These are phyloP conservation scores for Cynodonichthys magdalenae DNA, from an alignment of 2,797 vertebrate genomes.

Conservation along the genomic window DNA sequence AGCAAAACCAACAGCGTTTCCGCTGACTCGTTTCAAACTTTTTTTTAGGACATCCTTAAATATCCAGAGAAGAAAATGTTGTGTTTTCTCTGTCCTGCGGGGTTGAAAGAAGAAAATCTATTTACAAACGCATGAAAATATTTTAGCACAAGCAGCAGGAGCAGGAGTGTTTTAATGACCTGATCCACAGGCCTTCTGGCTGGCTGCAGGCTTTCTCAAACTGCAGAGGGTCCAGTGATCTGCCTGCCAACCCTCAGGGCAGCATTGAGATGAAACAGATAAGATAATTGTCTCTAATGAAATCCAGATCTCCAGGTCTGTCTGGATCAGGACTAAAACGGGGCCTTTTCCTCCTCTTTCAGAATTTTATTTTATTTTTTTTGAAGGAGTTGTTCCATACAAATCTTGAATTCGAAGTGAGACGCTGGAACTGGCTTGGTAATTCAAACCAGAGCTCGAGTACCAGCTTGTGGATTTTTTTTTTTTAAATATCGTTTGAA, in stretches of 20 bases:
- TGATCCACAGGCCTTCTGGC: conserved; percentile 90
- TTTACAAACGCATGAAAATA: conserved; percentile 98
- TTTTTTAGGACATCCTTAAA: conserved; percentile 27
- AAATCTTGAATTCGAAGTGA: conserved; percentile 96
- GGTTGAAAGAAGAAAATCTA: conserved; percentile 93
- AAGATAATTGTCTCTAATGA: conserved; percentile 99
- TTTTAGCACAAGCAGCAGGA: conserved; percentile 97
- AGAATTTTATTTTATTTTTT: conserved; percentile 53
- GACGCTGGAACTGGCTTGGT: conserved; percentile 90
- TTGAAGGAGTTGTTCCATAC: conserved; percentile 74
- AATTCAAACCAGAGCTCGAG: conserved; percentile 97
- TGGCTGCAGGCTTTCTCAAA: conserved; percentile 89
- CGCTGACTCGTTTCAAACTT: conserved; percentile 33
- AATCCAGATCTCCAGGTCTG: conserved; percentile 93
- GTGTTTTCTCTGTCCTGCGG: conserved; percentile 85
- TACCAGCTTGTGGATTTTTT: conserved; percentile 86
- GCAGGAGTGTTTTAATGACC: conserved; percentile 97
- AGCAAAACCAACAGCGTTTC: conserved; percentile 55
- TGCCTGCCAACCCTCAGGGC: conserved; percentile 95
- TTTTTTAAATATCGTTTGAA: conserved; percentile 91
- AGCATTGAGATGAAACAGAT: conserved; percentile 99
- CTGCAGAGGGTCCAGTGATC: conserved; percentile 90
- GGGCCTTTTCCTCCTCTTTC: conserved; percentile 52
- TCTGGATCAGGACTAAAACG: conserved; percentile 76
- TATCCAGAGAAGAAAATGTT: conserved; percentile 53